Evolutionary conservation across 2,113 vertebrate species (phyloP).

Genomic region (Boulengeromyrus knoepffleri): DNA sequence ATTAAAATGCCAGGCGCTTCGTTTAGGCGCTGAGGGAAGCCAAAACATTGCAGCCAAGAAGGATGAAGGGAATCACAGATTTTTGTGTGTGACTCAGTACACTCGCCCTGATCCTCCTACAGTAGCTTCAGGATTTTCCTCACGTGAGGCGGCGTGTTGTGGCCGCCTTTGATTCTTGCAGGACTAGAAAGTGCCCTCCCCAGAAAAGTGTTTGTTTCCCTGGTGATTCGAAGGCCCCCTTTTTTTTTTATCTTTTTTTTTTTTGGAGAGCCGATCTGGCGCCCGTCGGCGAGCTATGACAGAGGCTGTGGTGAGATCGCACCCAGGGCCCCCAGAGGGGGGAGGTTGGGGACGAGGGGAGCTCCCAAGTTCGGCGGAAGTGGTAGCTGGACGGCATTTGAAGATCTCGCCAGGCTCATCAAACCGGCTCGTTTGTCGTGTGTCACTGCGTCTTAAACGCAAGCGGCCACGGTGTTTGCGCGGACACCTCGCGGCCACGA

Average conservation of each 20-base stretch:
- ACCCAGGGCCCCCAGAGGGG: conserved; percentile 63
- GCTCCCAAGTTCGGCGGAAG: conserved; percentile 55
- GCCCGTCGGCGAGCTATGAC: conserved; percentile 70
- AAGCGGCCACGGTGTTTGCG: not conserved
- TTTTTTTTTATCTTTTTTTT: conserved; percentile 20
- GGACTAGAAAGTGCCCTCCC: conserved; percentile 52
- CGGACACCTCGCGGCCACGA: not conserved
- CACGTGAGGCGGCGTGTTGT: conserved; percentile 48
- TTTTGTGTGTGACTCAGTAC: conserved; percentile 56
- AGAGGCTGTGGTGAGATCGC: conserved; percentile 73
- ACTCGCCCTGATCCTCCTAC: conserved; percentile 50
- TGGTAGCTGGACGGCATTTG: conserved; percentile 41
- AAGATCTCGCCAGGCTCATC: conserved; percentile 39
- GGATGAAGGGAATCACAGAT: conserved; percentile 54
- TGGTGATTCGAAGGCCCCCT: conserved; percentile 64
- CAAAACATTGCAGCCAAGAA: conserved; percentile 61
- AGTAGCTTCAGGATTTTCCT: conserved; percentile 50
- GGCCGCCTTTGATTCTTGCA: conserved; percentile 51
- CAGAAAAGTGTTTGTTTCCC: conserved; percentile 58
- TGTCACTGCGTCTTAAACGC: conserved; percentile 36
- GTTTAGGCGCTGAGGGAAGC: conserved; percentile 37
- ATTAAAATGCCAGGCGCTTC: not conserved
- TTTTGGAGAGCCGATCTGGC: conserved; percentile 66
- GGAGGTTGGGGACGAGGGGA: conserved; percentile 22
- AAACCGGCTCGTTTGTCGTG: conserved; percentile 36